Conservation (phyloP, 2,797 vertebrate species). For the Crenuchus spilurus region DNA sequence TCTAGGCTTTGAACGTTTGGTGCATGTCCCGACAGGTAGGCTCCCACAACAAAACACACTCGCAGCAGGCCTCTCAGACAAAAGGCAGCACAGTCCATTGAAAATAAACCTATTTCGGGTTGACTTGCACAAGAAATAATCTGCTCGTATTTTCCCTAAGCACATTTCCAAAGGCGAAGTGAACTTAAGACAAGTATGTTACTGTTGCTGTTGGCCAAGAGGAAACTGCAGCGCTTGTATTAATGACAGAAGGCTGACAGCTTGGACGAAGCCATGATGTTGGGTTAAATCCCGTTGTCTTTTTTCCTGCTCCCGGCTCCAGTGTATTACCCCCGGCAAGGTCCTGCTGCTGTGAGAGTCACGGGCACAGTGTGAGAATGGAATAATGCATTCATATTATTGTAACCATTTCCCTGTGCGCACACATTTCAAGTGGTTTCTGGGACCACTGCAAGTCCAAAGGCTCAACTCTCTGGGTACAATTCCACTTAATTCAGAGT, state of each 20-base stretch:
- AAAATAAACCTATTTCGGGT: conserved; percentile 47
- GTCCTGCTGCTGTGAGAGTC: conserved; percentile 14
- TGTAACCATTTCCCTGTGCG: conserved; percentile 29
- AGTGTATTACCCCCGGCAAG: conserved; percentile 6
- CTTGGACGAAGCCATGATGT: conserved; percentile 38
- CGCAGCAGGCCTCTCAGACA: conserved; percentile 45
- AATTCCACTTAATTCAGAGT: too few relatives aligned
- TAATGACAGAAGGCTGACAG: conserved; percentile 42
- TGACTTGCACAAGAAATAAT: conserved; percentile 39
- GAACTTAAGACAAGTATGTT: conserved; percentile 44
- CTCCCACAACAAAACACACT: conserved; percentile 41
- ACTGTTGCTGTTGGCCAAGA: conserved; percentile 53
- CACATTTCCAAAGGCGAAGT: conserved; percentile 41
- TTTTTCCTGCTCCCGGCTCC: conserved; percentile 36
- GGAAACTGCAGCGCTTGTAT: conserved; percentile 34
- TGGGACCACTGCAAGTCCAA: conserved; percentile 32
- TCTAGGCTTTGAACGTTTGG: conserved; percentile 51
- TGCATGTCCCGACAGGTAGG: conserved; percentile 52
- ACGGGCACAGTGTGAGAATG: conserved; percentile 29
- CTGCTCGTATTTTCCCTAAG: conserved; percentile 42
- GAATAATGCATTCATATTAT: conserved; percentile 39
- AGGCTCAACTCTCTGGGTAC: too few relatives aligned
- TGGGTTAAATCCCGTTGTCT: conserved; percentile 46
- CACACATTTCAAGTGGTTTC: conserved; percentile 39
- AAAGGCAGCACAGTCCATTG: conserved; percentile 41